Evolutionary conservation across 2,113 vertebrate species (phyloP).

Genomic region (Cynoglossus semilaevis): DNA sequence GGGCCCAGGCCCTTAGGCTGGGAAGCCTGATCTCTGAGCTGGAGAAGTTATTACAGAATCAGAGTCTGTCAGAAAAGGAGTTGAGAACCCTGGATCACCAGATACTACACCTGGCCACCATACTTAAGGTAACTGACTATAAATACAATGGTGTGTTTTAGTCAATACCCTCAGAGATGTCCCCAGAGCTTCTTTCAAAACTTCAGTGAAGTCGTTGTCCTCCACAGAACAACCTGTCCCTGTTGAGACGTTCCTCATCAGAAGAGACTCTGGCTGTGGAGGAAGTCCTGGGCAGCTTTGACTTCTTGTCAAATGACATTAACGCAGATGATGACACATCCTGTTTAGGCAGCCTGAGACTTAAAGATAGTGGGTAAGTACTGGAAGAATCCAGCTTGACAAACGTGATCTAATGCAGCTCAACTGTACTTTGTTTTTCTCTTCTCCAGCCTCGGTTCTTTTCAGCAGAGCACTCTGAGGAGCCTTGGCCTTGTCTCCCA

Average conservation of each 20-base stretch:
- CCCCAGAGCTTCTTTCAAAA: no score
- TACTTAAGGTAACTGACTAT: constrained; percentile 80
- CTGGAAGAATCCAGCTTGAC: not conserved
- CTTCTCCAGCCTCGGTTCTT: constrained; percentile 59
- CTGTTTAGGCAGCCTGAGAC: constrained; percentile 78
- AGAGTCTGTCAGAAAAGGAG: constrained; percentile 34
- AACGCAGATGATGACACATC: constrained; percentile 82
- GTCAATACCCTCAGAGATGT: no score
- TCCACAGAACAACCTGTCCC: constrained; percentile 68
- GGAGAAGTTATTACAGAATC: constrained; percentile 63
- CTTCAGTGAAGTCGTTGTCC: not conserved
- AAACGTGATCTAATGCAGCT: not conserved
- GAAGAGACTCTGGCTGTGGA: constrained; percentile 87
- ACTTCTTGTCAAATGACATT: constrained; percentile 86
- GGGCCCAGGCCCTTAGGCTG: constrained; percentile 52
- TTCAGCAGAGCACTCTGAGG: constrained; percentile 66
- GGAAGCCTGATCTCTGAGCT: constrained; percentile 76
- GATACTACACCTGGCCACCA: constrained; percentile 76
- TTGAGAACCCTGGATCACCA: constrained; percentile 79
- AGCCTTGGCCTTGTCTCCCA: constrained; percentile 57
- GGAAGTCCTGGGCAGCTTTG: constrained; percentile 89
- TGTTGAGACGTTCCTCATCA: constrained; percentile 70
- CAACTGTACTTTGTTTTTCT: not conserved
- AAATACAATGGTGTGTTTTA: not conserved
- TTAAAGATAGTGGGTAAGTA: constrained; percentile 79